These are phyloP conservation scores for Papilio helenus DNA, from an alignment of 1,140 invertebrate genomes.

Conservation along the genomic window DNA sequence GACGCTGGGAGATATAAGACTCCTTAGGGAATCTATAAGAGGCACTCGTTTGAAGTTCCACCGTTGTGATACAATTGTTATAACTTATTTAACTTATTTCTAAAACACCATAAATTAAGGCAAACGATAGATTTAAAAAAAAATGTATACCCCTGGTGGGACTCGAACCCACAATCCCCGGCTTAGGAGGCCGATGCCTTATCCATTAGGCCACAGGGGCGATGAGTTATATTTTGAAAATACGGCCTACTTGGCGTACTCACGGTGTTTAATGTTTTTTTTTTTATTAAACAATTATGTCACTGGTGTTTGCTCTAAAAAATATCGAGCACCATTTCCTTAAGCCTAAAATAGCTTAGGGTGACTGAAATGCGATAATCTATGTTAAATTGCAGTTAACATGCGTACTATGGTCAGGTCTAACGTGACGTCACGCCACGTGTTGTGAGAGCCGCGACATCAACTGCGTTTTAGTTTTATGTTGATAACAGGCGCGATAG, in stretches of 20 bases:
- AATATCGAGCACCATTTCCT: too few species aligned
- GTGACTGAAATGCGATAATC: too few species aligned
- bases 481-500: constrained; percentile 26
- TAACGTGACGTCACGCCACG: background rate
- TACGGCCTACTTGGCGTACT: background rate
- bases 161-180: constrained; percentile 36
- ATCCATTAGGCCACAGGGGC: constrained; percentile 39
- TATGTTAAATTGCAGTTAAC: background rate
- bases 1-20: constrained; percentile 42
- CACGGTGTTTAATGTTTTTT: background rate
- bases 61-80: constrained; percentile 20
- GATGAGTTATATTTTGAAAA: background rate
- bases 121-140: background rate
- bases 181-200: constrained; percentile 38
- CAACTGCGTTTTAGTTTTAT: constrained; percentile 31
- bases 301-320: too few species aligned
- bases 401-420: background rate
- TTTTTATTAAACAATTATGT: too few species aligned
- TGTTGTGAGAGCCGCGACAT: background rate
- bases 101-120: background rate
- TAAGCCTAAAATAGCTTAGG: too few species aligned
- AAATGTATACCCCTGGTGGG: constrained; percentile 23
- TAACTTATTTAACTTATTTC: background rate
- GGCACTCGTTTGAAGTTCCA: constrained; percentile 42
- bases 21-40: constrained; percentile 40